These are phyloP conservation scores for Palythoa grandiflora DNA, from an alignment of 92 coral and sea anemone species.

Conservation along the genomic window DNA sequence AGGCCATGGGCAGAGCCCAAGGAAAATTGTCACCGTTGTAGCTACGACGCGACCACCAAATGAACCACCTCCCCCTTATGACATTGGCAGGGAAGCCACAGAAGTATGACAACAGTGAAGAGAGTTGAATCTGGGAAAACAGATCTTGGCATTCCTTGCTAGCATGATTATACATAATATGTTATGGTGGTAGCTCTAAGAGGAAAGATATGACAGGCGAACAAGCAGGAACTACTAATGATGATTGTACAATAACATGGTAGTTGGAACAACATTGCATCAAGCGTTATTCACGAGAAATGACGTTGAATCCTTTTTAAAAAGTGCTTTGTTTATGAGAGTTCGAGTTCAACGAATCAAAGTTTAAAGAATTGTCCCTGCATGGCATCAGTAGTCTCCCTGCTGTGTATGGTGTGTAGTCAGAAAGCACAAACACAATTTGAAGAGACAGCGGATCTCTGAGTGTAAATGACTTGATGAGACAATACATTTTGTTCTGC, in stretches of 20 bases:
- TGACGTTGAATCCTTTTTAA: not conserved
- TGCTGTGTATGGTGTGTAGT: too few relatives aligned
- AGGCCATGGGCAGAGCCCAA: conserved; percentile 72
- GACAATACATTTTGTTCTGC: too few relatives aligned
- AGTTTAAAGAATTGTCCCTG: not conserved
- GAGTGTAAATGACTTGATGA: too few relatives aligned
- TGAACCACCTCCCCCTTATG: conserved; percentile 98
- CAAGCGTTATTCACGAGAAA: not conserved
- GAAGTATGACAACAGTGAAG: conserved; percentile 69
- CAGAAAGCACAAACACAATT: too few relatives aligned
- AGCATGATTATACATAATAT: not conserved
- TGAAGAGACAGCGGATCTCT: too few relatives aligned
- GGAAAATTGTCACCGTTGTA: conserved; percentile 60
- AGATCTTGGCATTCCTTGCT: not conserved
- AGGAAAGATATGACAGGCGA: not conserved
- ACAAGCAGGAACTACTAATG: not conserved
- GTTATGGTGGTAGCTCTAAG: not conserved
- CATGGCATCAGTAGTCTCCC: too few relatives aligned
- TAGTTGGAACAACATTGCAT: not conserved
- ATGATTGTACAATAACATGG: not conserved
- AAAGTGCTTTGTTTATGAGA: not conserved
- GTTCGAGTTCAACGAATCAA: not conserved
- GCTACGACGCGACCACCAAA: conserved; percentile 73
- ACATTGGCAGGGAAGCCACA: conserved; percentile 83
- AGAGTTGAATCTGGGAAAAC: not conserved